phyloP scores from a whole-genome alignment of 2,888 invertebrate species.

The Plebejus argus region DNA sequence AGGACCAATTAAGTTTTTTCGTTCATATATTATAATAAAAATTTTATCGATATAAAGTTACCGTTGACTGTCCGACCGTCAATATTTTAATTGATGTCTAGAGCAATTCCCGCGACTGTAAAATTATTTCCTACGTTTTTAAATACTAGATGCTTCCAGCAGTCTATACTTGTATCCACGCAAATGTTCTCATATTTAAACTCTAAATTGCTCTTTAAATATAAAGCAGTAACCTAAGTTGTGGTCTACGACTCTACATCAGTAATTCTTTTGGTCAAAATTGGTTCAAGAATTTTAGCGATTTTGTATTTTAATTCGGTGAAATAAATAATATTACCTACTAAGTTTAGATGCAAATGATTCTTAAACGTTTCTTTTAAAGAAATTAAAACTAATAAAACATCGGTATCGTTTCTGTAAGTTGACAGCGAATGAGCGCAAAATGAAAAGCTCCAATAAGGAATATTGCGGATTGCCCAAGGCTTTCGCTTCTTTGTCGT shows the following conservation, averaged over 20 bases:
- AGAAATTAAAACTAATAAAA: too few species aligned
- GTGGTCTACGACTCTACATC: too few species aligned
- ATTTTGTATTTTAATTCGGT: too few species aligned
- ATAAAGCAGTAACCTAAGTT: too few species aligned
- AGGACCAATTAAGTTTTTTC: not conserved
- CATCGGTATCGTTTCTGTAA: not conserved
- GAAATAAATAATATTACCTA: too few species aligned
- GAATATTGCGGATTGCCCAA: slow-evolving; percentile 6
- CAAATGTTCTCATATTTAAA: too few species aligned
- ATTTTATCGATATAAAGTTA: not conserved
- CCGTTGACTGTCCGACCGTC: not conserved
- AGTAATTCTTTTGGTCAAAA: too few species aligned
- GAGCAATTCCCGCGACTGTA: not conserved
- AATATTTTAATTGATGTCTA: not conserved
- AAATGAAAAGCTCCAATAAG: not conserved
- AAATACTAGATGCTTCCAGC: not conserved
- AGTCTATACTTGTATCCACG: too few species aligned
- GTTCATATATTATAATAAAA: not conserved
- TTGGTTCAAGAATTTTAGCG: too few species aligned
- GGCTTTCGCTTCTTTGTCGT: slow-evolving; percentile 10
- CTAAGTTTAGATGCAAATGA: too few species aligned
- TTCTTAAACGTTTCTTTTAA: too few species aligned
- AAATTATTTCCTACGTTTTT: not conserved
- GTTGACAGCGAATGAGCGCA: not conserved
- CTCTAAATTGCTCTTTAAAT: too few species aligned